Percentiles rank a stretch among this genome's conserved stretches.
phyloP scores from a whole-genome alignment of 2,113 vertebrate genomes.

The Capreolus pygargus region DNA sequence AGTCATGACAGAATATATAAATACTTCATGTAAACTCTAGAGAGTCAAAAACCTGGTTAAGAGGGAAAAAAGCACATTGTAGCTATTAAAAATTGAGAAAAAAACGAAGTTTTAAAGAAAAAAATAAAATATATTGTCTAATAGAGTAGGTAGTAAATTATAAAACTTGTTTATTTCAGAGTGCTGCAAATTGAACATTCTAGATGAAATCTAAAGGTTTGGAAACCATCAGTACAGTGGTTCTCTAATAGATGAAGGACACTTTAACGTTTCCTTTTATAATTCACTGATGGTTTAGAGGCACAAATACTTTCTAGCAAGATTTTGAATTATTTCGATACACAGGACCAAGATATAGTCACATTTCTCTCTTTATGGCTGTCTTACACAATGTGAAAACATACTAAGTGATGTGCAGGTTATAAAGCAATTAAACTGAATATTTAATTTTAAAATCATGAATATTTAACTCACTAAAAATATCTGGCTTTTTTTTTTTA shows the following conservation, averaged over 20 bases:
- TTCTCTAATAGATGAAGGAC: background rate
- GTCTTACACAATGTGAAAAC: background rate
- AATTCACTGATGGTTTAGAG: background rate
- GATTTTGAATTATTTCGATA: background rate
- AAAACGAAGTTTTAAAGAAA: background rate
- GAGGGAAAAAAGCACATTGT: background rate
- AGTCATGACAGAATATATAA: constrained; percentile 33
- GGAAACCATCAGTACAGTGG: background rate
- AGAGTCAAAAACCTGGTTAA: background rate
- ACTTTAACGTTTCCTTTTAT: background rate
- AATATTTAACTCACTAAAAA: constrained; percentile 53
- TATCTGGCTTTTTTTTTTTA: background rate
- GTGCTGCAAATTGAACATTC: background rate
- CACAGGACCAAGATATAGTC: background rate
- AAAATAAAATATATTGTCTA: background rate
- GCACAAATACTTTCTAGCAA: background rate
- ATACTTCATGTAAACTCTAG: constrained; percentile 4
- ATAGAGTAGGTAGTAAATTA: background rate
- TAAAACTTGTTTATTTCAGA: background rate
- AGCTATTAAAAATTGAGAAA: background rate
- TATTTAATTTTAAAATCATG: constrained; percentile 38
- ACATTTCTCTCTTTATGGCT: background rate
- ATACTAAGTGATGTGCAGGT: background rate
- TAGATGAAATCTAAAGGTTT: background rate
- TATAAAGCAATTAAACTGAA: constrained; percentile 45